Evolutionary conservation across 1,140 invertebrate genomes (phyloP).

Genomic region (Tenebrio molitor): DNA sequence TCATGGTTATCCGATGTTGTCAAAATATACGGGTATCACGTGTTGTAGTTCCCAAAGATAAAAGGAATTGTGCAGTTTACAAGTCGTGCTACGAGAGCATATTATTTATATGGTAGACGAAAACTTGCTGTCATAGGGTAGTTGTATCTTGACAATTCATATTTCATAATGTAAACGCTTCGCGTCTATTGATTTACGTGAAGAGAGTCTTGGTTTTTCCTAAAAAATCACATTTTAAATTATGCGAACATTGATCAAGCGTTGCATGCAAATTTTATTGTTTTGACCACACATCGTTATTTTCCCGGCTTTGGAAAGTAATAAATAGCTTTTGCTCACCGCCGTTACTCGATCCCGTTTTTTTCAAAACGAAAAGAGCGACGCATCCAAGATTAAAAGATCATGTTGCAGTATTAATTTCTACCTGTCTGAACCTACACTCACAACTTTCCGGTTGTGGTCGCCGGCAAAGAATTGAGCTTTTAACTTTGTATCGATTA

Average conservation of each 20-base stretch:
- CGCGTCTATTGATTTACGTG: slow-evolving; percentile 34
- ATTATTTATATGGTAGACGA: slow-evolving; percentile 38
- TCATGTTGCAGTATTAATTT: slow-evolving; percentile 37
- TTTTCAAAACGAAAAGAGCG: slow-evolving; percentile 18
- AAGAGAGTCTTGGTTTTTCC: slow-evolving; percentile 4
- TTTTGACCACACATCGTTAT: slow-evolving; percentile 40
- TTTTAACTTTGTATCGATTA: slow-evolving; percentile 37
- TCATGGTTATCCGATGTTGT: slow-evolving; percentile 36
- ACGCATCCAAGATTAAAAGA: slow-evolving; percentile 34
- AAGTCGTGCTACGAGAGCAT: slow-evolving; percentile 16
- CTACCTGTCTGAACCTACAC: slow-evolving; percentile 24
- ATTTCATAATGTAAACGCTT: slow-evolving; percentile 36
- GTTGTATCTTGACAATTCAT: slow-evolving; percentile 43
- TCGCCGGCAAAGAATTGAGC: slow-evolving; percentile 20
- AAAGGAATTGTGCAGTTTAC: slow-evolving; percentile 35
- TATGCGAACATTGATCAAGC: too few species aligned
- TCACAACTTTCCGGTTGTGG: slow-evolving; percentile 17
- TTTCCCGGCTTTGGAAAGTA: slow-evolving; percentile 25
- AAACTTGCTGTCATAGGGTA: slow-evolving; percentile 36
- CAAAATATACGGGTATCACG: slow-evolving; percentile 24
- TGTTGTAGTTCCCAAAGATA: slow-evolving; percentile 31
- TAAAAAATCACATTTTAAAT: not conserved
- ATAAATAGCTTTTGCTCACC: slow-evolving; percentile 33
- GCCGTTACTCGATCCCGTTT: slow-evolving; percentile 12
- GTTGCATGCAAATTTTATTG: slow-evolving; percentile 42